phyloP scores from a whole-genome alignment of 2,888 invertebrate genomes.

The Marronus borbonicus region DNA sequence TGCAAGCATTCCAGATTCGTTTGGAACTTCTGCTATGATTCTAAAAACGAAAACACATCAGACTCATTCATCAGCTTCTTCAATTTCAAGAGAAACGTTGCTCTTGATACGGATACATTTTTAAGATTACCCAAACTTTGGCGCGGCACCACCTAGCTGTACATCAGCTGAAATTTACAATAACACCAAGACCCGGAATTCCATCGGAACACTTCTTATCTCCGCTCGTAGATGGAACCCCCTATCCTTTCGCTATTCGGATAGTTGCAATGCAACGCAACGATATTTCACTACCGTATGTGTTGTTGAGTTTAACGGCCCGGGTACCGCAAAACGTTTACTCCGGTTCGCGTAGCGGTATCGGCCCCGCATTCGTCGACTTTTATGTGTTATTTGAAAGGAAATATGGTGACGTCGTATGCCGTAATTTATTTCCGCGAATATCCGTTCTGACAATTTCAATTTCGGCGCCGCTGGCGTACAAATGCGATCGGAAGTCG shows the following conservation, averaged over 20 bases:
- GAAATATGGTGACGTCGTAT: neutral
- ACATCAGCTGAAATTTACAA: no score
- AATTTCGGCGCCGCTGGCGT: slow-evolving; percentile 2
- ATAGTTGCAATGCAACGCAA: neutral
- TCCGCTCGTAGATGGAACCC: neutral
- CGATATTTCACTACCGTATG: neutral
- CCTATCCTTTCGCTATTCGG: neutral
- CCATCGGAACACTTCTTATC: neutral
- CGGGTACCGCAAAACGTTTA: neutral
- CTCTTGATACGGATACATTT: no score
- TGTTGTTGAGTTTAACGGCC: neutral
- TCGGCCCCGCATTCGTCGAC: slow-evolving; percentile 1
- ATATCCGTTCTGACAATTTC: slow-evolving; percentile 21
- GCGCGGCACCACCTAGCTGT: no score
- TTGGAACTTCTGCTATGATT: no score
- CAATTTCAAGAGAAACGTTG: no score
- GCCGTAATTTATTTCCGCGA: slow-evolving; percentile 21
- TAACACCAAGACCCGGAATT: no score
- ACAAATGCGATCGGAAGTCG: neutral
- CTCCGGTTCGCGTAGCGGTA: neutral
- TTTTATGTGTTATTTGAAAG: slow-evolving; percentile 23
- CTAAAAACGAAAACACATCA: no score
- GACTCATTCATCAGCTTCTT: no score
- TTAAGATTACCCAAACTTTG: no score
- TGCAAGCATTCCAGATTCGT: no score